Evolutionary conservation across 2,113 vertebrate species (phyloP), one percentile per base, ranked within the genome.

Genomic region (Heterocephalus glaber): DNA sequence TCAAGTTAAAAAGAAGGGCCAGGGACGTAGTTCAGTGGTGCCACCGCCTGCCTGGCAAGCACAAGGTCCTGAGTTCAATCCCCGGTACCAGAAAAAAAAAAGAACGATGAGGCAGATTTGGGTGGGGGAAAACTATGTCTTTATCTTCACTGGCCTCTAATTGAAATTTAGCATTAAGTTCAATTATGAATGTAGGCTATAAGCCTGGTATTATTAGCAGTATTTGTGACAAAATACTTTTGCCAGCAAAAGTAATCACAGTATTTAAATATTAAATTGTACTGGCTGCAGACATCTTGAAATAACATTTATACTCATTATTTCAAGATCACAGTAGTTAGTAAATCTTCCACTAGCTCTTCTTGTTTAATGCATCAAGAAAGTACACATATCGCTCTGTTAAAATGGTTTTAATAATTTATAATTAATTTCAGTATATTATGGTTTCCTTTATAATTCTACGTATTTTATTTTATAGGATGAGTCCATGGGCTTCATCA

Each of bases 271-370:
- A 89, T 56, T 70, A 76, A 86, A 49, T 82, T 80, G 86, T 5
- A 79, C 61, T 83, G 61, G 28, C 86, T 96, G 17, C 35, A 95
- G 47, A 56, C n/a, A 70, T 70, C 68, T 41, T 70, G 17, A 70
- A 70, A 70, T 82, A 70, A 16, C 44, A 82, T 26, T 79, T 95
- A 85, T 22, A 56, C 41, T 92, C 33, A 54, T 44, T 89, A 82
- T 44, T 97, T 89, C 52, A 68, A 68, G 94, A 86, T 89, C 84
- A 89, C 2, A 90, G 44, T 19, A 68, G 56, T 89, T 85, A 80
- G 80, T 52, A 90, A 90, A 81, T 4, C 4, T 60, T 58, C 20
- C 74, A 82, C n/a, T 82, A 94, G 44, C 38, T 58, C 11, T 33
- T 77, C 26, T 77, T 52, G 28, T 22, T 49, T 52, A 52, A 49